Evolutionary conservation across 2,797 vertebrate genomes (phyloP), one percentile per base, ranked within the genome.

Genomic region (Pseudochaenichthys georgianus): DNA sequence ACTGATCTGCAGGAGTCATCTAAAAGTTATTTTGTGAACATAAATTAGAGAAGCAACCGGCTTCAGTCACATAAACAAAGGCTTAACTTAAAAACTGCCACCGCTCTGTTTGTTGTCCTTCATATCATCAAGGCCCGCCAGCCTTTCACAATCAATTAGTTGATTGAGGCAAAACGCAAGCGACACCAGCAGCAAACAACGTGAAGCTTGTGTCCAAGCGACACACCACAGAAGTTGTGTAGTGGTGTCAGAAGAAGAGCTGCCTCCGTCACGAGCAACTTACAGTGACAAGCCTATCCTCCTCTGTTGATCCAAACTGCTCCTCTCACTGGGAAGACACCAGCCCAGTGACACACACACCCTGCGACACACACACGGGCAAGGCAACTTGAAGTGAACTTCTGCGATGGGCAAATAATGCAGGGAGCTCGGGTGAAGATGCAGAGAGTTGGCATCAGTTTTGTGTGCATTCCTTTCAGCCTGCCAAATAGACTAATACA

Each of bases 121-220:
- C 89, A 90, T 82, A 87, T 93, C 87, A 89, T 91, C 84, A 86
- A 90, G 50, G 86, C 83, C 90, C 82, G 78, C 87, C 54, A 84
- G 93, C 88, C 89, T 91, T 92, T 96, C 95, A 94, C 91, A 92
- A 94, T 89, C 88, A 93, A 94, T 95, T 94, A 95, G 92, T 78
- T 94, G 93, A 95, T 92, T 92, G 95, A 94, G 92, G 94, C 87
- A 89, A 94, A 95, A 94, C 77, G 87, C 90, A 91, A 93, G 92
- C 83, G 88, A 91, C 94, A 94, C 91, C 92, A 87, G 90, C 89
- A 88, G 91, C 90, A 91, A 91, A 94, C 92, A 91, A 89, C 80
- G 80, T 66, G 83, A 81, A 88, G 88, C 91, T 90, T 85, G 86
- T 91, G 91, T 93, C 92, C 87, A 70, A 89, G 86, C 84, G 88